Conservation (phyloP, 2,113 vertebrate genomes). For the Hypomesus transpacificus region DNA sequence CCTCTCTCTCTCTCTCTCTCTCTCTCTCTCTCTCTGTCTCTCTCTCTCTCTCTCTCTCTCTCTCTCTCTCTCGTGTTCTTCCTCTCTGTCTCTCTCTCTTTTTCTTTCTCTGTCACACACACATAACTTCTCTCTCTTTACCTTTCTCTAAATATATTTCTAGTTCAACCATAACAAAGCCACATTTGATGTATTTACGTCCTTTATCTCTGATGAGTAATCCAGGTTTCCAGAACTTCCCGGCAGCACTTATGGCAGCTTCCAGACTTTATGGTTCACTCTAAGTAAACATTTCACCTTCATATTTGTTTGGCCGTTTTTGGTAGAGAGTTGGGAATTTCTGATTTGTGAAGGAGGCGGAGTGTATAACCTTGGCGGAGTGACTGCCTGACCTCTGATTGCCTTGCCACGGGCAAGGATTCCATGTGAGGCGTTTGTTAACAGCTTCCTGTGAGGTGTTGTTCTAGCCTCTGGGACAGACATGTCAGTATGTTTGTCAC, state of each 20-base stretch:
- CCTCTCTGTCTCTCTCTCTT: too few species aligned
- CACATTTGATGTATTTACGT: too few species aligned
- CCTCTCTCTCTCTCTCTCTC: background rate
- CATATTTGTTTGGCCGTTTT: too few species aligned
- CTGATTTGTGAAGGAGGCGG: constrained; percentile 38
- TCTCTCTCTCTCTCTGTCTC: background rate
- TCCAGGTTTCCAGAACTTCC: too few species aligned
- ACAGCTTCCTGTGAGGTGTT: constrained; percentile 19
- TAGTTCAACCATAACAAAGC: too few species aligned
- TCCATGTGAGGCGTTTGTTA: constrained; percentile 35
- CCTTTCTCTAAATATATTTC: too few species aligned
- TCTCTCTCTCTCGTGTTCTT: too few species aligned
- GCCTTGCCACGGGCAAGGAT: constrained; percentile 43
- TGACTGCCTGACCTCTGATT: constrained; percentile 35
- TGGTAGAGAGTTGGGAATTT: constrained; percentile 19
- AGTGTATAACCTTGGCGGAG: constrained; percentile 38
- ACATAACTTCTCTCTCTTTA: too few species aligned
- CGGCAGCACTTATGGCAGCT: too few species aligned
- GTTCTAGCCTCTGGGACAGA: constrained; percentile 40
- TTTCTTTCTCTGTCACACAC: too few species aligned
- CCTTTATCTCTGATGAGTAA: too few species aligned
- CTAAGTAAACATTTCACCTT: constrained; percentile 6
- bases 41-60: too few species aligned
- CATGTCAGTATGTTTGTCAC: constrained; percentile 39
- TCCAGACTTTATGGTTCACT: constrained; percentile 24